Evolutionary conservation across 1,140 invertebrate genomes (phyloP), one percentile per base, ranked within the genome.

Genomic region (Laupala kohalensis): DNA sequence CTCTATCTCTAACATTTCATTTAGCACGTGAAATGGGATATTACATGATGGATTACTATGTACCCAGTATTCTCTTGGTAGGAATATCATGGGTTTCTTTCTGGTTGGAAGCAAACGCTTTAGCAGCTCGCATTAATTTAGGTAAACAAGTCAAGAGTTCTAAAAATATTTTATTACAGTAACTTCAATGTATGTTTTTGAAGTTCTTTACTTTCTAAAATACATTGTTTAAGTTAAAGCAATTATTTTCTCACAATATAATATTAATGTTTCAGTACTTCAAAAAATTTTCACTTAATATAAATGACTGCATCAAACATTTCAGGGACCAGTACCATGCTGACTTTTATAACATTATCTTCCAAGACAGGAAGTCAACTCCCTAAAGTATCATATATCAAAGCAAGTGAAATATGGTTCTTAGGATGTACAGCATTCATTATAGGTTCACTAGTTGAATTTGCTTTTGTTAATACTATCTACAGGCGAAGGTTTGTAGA

Each of bases 51-150:
- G 93, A 95, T 75, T 95, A 94, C 77, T 95, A 93, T 75, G 86
- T 95, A 72, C 93, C 93, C 0, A 94, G 92, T 5, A 92, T 94
- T 82, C 85, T 95, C 73, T 88, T 95, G 70, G 93, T 95, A 4
- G 88, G 89, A 19, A 91, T 94, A 71, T 94, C 93, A 0, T 95
- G 93, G 92, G 92, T 95, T 19, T 92, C 92, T 0, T 95, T 95
- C 77, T 95, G 92, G 92, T 80, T 95, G 67, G 92, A 94, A 77
- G 88, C 92, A 25, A 92, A 94, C 77, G 92, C 92, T 19, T 88
- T 92, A 15, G 90, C 93, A 6, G 90, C 92, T 24, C 83, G 91
- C 76, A 91, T 91, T 65, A 90, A 90, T 27, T 81, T 93, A 75
- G 91, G 90, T 90, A 81, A 75, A 64, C 71, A n/a, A n/a, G n/a